A percentile compares a stretch with the other conserved stretches of the same genome.
Evolutionary conservation across 2,797 vertebrate species (phyloP).

Genomic region (Peromyscus nudipes): DNA sequence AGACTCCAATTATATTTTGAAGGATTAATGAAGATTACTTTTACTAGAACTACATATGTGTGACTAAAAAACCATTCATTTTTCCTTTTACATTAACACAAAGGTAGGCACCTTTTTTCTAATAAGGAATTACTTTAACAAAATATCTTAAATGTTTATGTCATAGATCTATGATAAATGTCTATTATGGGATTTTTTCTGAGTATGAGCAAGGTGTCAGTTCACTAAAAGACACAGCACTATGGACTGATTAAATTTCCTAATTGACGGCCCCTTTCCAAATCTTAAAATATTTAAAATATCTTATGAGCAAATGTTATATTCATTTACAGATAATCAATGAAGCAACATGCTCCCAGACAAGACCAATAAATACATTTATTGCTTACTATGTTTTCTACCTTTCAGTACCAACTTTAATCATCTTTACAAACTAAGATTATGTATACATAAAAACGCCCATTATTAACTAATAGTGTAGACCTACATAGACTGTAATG

Average conservation of each 20-base stretch:
- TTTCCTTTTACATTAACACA: constrained; percentile 12
- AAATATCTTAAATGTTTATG: constrained; percentile 28
- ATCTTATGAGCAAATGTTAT: background rate
- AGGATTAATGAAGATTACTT: background rate
- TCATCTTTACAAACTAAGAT: constrained; percentile 39
- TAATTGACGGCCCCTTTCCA: background rate
- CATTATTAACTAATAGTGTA: background rate
- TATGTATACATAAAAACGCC: background rate
- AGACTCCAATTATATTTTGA: background rate
- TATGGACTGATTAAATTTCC: constrained; percentile 24
- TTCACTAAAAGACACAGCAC: constrained; percentile 8
- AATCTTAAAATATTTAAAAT: constrained; percentile 50
- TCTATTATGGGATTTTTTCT: background rate
- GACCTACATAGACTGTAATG: background rate
- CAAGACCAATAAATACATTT: background rate
- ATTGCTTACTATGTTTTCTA: constrained; percentile 13
- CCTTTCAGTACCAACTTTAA: background rate
- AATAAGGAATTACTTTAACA: constrained; percentile 9
- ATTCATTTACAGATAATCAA: background rate
- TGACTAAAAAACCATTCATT: background rate
- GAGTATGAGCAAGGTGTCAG: background rate
- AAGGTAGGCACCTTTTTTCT: constrained; percentile 21
- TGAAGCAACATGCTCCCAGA: background rate
- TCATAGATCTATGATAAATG: background rate
- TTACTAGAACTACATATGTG: background rate